These are phyloP conservation scores for Marisa cornuarietis DNA, from an alignment of 1,140 invertebrate genomes.

Conservation along the genomic window DNA sequence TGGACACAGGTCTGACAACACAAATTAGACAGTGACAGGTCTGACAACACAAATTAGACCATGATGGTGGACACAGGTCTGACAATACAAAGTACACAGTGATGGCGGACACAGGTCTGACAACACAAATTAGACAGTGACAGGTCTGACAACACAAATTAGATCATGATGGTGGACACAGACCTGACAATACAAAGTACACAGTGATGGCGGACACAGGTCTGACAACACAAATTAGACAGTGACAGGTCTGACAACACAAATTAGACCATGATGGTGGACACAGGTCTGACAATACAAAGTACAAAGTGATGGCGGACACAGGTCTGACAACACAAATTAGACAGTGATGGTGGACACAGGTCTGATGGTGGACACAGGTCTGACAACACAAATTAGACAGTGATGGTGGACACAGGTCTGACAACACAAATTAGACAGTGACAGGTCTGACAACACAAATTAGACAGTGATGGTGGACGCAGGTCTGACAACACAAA, in stretches of 20 bases:
- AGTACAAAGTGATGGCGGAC: constrained; percentile 11
- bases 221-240: neutral
- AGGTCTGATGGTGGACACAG: constrained; percentile 10
- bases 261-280: too few species aligned
- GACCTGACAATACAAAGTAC: neutral
- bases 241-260: constrained; percentile 12
- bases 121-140: too few species aligned
- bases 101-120: constrained; percentile 16
- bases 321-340: constrained; percentile 12
- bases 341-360: too few species aligned
- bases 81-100: neutral
- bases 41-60: too few species aligned
- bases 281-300: constrained; percentile 10
- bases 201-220: neutral
- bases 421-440: too few species aligned
- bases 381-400: constrained; percentile 13
- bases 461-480: constrained; percentile 6
- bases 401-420: constrained; percentile 9
- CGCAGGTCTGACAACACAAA: constrained; percentile 11
- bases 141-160: constrained; percentile 9
- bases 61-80: constrained; percentile 14
- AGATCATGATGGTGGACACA: neutral
- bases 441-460: constrained; percentile 12
- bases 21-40: too few species aligned
- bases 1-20: constrained; percentile 12